A percentile compares a stretch with the other conserved stretches of the same genome.
Conservation (phyloP, 92 coral and sea anemone species). For the Virgularia gustaviana region DNA sequence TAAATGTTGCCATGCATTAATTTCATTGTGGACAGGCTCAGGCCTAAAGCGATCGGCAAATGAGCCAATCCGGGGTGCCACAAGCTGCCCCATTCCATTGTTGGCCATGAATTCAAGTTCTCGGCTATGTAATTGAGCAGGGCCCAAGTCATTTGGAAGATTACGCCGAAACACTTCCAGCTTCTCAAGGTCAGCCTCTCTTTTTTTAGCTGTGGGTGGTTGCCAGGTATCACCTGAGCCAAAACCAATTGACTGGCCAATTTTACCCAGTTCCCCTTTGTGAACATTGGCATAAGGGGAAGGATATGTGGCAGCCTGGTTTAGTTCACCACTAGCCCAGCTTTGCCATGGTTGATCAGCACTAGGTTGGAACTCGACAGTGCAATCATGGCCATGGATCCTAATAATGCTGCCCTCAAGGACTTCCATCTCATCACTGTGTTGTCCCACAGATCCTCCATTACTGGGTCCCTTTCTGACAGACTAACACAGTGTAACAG, state of each 20-base stretch:
- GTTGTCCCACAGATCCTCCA: constrained; percentile 34
- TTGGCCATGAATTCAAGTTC: constrained; percentile 50
- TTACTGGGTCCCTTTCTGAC: neutral
- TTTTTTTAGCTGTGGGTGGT: constrained; percentile 29
- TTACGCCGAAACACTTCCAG: constrained; percentile 11
- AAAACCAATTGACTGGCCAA: constrained; percentile 53
- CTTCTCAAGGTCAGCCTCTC: constrained; percentile 27
- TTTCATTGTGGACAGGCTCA: constrained; percentile 65
- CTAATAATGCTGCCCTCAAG: constrained; percentile 46
- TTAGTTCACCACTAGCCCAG: too few relatives aligned
- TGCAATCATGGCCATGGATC: constrained; percentile 51
- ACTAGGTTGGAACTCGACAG: constrained; percentile 59
- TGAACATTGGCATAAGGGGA: constrained; percentile 9
- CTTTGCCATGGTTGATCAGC: constrained; percentile 64
- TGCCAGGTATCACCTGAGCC: constrained; percentile 38
- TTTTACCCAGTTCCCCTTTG: constrained; percentile 46
- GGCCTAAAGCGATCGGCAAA: constrained; percentile 62
- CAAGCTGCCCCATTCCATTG: constrained; percentile 57
- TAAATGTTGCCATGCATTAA: constrained; percentile 65
- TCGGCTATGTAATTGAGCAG: constrained; percentile 24
- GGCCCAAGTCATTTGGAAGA: constrained; percentile 8
- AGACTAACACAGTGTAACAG: constrained; percentile 14
- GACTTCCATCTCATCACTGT: too few relatives aligned
- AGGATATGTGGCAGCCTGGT: constrained; percentile 1
- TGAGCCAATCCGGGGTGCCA: constrained; percentile 52